Conservation (phyloP, 2,888 invertebrate species). For the Acleris cristana region DNA sequence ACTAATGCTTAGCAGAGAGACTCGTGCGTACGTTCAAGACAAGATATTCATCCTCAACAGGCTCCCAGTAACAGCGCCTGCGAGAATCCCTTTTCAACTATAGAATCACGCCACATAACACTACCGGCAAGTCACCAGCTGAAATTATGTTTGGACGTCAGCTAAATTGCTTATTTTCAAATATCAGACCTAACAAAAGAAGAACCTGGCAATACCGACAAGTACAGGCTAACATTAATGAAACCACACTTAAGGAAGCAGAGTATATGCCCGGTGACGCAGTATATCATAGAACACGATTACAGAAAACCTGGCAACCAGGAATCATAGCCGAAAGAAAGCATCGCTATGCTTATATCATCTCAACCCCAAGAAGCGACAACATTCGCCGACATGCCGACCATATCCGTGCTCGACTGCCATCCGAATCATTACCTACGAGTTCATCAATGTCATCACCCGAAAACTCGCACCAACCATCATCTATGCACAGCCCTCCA, state of each 20-base stretch:
- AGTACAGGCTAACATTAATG: neutral
- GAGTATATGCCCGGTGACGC: neutral
- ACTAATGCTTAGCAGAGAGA: conserved; percentile 9
- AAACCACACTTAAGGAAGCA: neutral
- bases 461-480: neutral
- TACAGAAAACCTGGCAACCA: conserved; percentile 10
- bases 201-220: conserved; percentile 3
- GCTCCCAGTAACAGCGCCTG: conserved; percentile 10
- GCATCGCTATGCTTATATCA: conserved; percentile 1
- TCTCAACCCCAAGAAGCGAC: neutral
- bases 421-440: neutral
- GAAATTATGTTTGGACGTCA: conserved; percentile 21
- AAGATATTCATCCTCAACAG: conserved; percentile 1
- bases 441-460: neutral
- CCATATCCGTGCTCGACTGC: neutral
- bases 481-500: neutral
- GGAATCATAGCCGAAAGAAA: conserved; percentile 5
- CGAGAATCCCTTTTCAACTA: conserved; percentile 16
- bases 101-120: conserved; percentile 13
- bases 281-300: neutral
- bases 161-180: neutral
- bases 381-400: neutral
- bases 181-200: conserved; percentile 1
- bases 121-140: conserved; percentile 5
- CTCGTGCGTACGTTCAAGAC: conserved; percentile 18